Conservation (phyloP, 2,113 vertebrate genomes). For the Ptilonorhynchus violaceus region DNA sequence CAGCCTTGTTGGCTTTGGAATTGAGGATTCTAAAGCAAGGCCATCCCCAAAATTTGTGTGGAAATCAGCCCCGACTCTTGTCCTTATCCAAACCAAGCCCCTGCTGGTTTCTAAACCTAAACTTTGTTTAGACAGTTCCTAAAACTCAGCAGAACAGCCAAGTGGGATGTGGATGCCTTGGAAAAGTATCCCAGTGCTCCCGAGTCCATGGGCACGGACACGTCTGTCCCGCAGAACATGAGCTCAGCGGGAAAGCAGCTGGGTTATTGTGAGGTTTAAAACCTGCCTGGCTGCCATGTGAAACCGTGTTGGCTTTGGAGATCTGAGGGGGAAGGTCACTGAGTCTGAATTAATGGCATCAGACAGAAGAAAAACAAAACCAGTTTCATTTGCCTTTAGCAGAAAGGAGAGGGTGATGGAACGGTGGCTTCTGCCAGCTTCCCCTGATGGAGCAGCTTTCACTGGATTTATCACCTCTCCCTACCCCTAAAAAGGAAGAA, state of each 20-base stretch:
- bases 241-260: not conserved
- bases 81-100: not conserved
- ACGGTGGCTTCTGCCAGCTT: not conserved
- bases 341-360: not conserved
- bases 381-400: not conserved
- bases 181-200: not conserved
- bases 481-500: not conserved
- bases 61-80: accelerated
- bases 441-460: not conserved
- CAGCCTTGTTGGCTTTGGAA: not conserved
- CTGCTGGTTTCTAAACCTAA: not conserved
- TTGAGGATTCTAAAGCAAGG: not conserved
- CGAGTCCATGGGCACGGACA: not conserved
- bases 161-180: not conserved
- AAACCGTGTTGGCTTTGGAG: not conserved
- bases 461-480: accelerated
- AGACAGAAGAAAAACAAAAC: not conserved
- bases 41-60: not conserved
- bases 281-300: not conserved
- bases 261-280: not conserved
- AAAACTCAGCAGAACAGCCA: accelerated
- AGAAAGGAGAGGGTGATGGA: not conserved
- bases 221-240: not conserved
- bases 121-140: accelerated
- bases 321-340: not conserved